Conservation (phyloP, 37 sponge, comb jelly and placozoan species). For the Amphimedon queenslandica region DNA sequence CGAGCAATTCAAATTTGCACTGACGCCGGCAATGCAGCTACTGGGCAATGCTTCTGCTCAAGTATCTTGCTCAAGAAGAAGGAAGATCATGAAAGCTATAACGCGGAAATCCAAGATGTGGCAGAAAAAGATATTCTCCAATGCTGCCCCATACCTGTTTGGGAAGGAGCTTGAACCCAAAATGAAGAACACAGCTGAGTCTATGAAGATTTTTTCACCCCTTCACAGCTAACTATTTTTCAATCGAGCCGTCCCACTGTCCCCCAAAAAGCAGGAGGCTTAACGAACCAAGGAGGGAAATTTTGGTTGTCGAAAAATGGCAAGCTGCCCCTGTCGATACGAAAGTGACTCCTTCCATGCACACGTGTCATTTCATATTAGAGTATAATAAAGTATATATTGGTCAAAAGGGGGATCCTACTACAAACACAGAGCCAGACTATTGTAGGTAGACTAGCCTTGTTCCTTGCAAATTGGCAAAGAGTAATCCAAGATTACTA, state of each 20-base stretch:
- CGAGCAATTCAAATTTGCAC: background rate
- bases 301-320: background rate
- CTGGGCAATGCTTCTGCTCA: too few relatives aligned
- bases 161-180: too few relatives aligned
- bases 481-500: too few relatives aligned
- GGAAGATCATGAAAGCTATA: background rate
- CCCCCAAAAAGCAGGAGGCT: background rate
- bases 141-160: too few relatives aligned
- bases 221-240: background rate
- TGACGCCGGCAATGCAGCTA: background rate
- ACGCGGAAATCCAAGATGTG: background rate
- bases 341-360: background rate
- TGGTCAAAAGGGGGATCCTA: too few relatives aligned
- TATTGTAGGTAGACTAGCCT: slow-evolving; percentile 12
- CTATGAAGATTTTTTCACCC: background rate
- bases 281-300: background rate
- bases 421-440: background rate
- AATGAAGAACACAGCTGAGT: background rate
- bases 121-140: background rate
- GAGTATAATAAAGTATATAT: background rate
- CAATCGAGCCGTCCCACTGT: background rate
- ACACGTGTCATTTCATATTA: background rate
- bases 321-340: background rate
- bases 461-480: too few relatives aligned
- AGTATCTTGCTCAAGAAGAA: background rate